Base-by-base conservation (phyloP, 2,888 invertebrate species). In the Euspilapteryx auroguttella region DNA sequence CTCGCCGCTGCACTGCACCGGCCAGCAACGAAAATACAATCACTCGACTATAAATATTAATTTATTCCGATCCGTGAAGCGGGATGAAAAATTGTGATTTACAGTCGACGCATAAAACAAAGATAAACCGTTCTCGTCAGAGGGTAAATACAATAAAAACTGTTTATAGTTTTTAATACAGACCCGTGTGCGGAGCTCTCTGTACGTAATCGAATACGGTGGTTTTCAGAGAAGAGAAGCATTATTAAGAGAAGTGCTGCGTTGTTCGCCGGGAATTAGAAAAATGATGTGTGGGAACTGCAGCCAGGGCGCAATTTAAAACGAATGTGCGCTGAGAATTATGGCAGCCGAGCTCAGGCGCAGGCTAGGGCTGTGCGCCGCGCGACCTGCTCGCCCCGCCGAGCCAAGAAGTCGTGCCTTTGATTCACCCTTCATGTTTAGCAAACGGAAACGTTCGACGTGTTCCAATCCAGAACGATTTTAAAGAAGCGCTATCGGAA, bases 251-350 rank as follows among this genome's bases (percentile, higher is more conserved):
- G 39, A 45, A 50, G 49, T 50, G 50, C 49, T 53, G 28, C 31
- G 22, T 24, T 28, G 20, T 12, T 20, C 43, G 17, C 17, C 17
- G 52, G 46, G 52, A 57, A 58, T 65, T 62, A 65, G 62, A 64
- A 65, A 62, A 62, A 61, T 58, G 54, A 59, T 59, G 62, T 68
- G 73, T 69, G 69, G 69, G 69, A 71, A 69, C 58, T 34, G 34
- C 37, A 38, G 38, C 45, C 44, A 43, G 42, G 44, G 50, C 48
- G 64, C 56, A 66, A 68, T 69, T 71, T 65, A 56, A 47, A 49
- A 54, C 44, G 49, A 53, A 56, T 57, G 57, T 58, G 55, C 53
- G 47, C 48, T 44, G 62, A 55, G 64, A 69, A 61, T 63, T 68
- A 69, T 65, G 61, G 66, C 62, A 56, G 53, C 55, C 52, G 57